A percentile compares a stretch with the other conserved stretches of the same genome.
Conservation (phyloP, 2,113 vertebrate genomes). For the Ondatra zibethicus region DNA sequence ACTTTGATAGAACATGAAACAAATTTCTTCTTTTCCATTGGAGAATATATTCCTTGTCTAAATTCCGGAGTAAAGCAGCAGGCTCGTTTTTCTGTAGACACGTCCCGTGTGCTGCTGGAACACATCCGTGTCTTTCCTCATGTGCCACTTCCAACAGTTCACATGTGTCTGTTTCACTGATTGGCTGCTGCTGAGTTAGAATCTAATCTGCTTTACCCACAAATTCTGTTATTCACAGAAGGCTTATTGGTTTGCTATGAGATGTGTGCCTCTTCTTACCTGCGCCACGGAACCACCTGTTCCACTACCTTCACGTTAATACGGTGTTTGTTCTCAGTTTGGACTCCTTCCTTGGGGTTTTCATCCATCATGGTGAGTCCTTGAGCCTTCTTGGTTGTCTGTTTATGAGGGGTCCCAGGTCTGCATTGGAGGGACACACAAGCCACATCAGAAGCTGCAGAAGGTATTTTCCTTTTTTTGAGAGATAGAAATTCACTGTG, state of each 20-base stretch:
- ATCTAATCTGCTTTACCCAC: not conserved
- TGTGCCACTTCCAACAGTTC: not conserved
- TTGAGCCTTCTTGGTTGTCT: not conserved
- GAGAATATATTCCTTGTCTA: too few relatives aligned
- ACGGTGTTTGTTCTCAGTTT: not conserved
- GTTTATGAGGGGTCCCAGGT: not conserved
- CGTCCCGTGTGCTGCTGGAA: not conserved
- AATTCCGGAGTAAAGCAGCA: not conserved
- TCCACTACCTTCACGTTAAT: not conserved
- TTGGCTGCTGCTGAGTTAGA: not conserved
- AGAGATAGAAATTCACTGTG: not conserved
- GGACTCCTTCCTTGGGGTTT: not conserved
- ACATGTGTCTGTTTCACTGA: not conserved
- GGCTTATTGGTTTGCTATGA: not conserved
- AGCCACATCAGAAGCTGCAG: not conserved
- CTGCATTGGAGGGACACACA: not conserved
- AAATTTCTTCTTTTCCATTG: too few relatives aligned
- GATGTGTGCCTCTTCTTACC: not conserved
- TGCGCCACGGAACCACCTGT: not conserved
- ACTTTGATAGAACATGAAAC: too few relatives aligned
- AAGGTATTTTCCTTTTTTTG: not conserved
- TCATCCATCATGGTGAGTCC: too few relatives aligned
- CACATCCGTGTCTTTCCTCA: not conserved
- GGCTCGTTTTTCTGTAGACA: not conserved
- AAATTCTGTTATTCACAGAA: not conserved